phyloP scores from a whole-genome alignment of 2,113 vertebrate species.

The Delphinus delphis region DNA sequence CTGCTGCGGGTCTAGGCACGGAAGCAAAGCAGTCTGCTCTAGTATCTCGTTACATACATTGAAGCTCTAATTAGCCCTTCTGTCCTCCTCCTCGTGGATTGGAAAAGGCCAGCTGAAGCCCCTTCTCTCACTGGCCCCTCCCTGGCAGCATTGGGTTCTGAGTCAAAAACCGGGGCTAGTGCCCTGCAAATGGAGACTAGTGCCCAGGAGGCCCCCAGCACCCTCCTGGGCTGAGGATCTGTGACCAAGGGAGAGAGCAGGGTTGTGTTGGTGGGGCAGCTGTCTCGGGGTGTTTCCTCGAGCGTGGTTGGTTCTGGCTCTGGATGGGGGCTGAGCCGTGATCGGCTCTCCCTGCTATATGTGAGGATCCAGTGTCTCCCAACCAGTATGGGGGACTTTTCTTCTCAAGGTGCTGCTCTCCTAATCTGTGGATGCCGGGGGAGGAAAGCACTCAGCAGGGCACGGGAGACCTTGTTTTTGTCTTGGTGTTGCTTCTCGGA shows the following conservation, averaged over 20 bases:
- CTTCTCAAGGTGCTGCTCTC: not conserved
- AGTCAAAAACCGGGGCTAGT: not conserved
- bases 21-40: not conserved
- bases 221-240: not conserved
- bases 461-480: not conserved
- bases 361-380: not conserved
- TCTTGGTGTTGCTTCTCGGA: not conserved
- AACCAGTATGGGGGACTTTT: not conserved
- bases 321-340: not conserved
- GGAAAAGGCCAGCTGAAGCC: not conserved
- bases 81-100: not conserved
- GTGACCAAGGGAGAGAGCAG: no score
- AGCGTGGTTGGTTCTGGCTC: not conserved
- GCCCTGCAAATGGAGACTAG: not conserved
- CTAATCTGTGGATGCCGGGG: accelerated
- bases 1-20: not conserved
- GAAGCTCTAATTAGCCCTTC: not conserved
- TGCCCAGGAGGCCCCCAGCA: not conserved
- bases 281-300: not conserved
- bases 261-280: no score
- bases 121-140: not conserved
- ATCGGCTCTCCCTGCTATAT: not conserved
- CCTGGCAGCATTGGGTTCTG: not conserved
- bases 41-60: not conserved
- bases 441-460: not conserved